Conservation (phyloP, 1,140 invertebrate genomes). For the Andrena cerasifolii region DNA sequence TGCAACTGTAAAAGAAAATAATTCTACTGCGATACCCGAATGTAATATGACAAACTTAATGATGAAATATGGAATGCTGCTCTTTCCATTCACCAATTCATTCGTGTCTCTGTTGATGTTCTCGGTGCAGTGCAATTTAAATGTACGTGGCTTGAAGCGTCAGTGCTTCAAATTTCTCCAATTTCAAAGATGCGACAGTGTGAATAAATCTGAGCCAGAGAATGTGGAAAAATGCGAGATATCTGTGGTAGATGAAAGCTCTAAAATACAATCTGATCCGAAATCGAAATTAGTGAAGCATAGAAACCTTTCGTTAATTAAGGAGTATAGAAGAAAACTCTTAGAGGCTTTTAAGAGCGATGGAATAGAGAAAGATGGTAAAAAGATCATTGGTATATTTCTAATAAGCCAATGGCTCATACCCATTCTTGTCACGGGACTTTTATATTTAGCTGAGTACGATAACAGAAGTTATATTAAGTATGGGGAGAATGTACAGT, state of each 20-base stretch:
- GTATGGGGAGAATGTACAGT: slow-evolving; percentile 35
- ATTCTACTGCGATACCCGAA: slow-evolving; percentile 12
- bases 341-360: not conserved
- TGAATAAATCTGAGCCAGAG: slow-evolving; percentile 1
- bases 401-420: slow-evolving; percentile 62
- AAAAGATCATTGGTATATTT: slow-evolving; percentile 25
- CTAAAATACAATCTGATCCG: not conserved
- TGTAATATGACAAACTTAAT: slow-evolving; percentile 51
- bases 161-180: slow-evolving; percentile 19
- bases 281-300: not conserved
- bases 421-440: slow-evolving; percentile 52
- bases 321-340: not conserved
- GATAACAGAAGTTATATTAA: slow-evolving; percentile 14
- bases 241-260: not conserved
- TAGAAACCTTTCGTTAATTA: not conserved
- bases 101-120: slow-evolving; percentile 64
- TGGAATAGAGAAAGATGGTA: slow-evolving; percentile 2
- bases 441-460: slow-evolving; percentile 51
- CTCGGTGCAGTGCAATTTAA: slow-evolving; percentile 59
- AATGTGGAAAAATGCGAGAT: not conserved
- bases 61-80: slow-evolving; percentile 63
- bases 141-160: slow-evolving; percentile 11
- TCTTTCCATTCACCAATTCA: slow-evolving; percentile 62
- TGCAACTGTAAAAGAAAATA: not conserved
- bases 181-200: not conserved